Evolutionary conservation across 2,888 invertebrate genomes (phyloP), one percentile per base, ranked within the genome.

Genomic region (Trisateles emortualis): DNA sequence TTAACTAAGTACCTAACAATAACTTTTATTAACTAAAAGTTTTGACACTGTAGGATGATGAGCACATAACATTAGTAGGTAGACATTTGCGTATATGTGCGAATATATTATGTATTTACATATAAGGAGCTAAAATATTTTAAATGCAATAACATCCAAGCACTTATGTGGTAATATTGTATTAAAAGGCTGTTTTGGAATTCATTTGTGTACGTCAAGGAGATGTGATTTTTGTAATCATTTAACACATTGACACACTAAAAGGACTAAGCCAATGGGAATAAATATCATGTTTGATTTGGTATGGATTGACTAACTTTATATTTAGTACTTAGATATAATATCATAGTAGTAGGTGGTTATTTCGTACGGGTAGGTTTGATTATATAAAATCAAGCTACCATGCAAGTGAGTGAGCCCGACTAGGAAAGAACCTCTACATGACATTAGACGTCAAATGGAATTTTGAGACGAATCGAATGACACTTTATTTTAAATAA

Each of bases 191-290:
- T 49, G 19, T 42, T 42, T 17, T 35, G 16, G 35, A 42, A 17
- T 26, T 35, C 17, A 36, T 48, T 33, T 13, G 30, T 16, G 30
- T n/a, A n/a, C 13, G 17, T 36, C 43, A 43, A 33, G 32, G 32
- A 22, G 11, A 43, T 33, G 22, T 45, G 35, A 16, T 45, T 35
- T 24, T 16, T 24, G 35, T 36, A 45, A 45, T 35, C 35, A 45
- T 26, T 35, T 35, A 45, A 16, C 35, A 45, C 26, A 17, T 45
- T 35, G n/a, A 26, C 13, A 24, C 10, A 35, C 22, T 35, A 16
- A 45, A 35, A 36, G 22, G 39, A 38, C 19, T 38, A 2, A n/a
- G 19, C n/a, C n/a, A n/a, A n/a, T 38, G 17, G 36, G 22, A n/a
- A 39, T 39, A 39, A 13, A 13, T 22, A 22, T 39, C 39, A 39